Evolutionary conservation across 2,888 invertebrate genomes (phyloP).

Genomic region (Platynereis dumerilii): DNA sequence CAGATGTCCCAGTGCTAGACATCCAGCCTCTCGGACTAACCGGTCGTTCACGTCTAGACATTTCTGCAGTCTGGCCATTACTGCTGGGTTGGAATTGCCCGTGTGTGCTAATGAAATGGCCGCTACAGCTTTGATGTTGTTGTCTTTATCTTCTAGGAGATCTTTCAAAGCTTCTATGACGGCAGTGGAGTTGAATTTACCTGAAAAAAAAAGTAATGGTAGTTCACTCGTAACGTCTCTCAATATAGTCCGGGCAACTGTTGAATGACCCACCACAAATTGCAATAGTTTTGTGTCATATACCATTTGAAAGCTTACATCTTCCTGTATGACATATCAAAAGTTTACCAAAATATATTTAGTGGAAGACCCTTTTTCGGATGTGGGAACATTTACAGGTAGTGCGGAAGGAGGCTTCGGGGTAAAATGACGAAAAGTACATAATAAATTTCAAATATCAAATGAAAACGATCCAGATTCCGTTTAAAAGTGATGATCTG

Average conservation of each 20-base stretch:
- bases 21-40: slow-evolving; percentile 51
- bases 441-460: too few species aligned
- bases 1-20: slow-evolving; percentile 49
- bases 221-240: background rate
- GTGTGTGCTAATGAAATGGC: slow-evolving; percentile 51
- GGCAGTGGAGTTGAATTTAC: slow-evolving; percentile 45
- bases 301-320: too few species aligned
- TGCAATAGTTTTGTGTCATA: too few species aligned
- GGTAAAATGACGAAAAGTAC: too few species aligned
- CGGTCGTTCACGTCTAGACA: slow-evolving; percentile 47
- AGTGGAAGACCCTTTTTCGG: too few species aligned
- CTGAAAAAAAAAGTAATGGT: slow-evolving; percentile 35
- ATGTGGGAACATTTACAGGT: too few species aligned
- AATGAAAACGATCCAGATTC: too few species aligned
- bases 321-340: too few species aligned
- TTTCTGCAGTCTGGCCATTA: slow-evolving; percentile 41
- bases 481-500: too few species aligned
- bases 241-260: background rate
- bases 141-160: slow-evolving; percentile 44
- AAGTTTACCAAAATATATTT: background rate
- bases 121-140: slow-evolving; percentile 50
- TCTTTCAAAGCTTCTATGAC: slow-evolving; percentile 50
- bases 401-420: too few species aligned
- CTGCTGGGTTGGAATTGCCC: slow-evolving; percentile 33
- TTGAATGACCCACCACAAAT: background rate